Evolutionary conservation across 2,797 vertebrate species (phyloP).

Genomic region (Cossypha niveicapilla): DNA sequence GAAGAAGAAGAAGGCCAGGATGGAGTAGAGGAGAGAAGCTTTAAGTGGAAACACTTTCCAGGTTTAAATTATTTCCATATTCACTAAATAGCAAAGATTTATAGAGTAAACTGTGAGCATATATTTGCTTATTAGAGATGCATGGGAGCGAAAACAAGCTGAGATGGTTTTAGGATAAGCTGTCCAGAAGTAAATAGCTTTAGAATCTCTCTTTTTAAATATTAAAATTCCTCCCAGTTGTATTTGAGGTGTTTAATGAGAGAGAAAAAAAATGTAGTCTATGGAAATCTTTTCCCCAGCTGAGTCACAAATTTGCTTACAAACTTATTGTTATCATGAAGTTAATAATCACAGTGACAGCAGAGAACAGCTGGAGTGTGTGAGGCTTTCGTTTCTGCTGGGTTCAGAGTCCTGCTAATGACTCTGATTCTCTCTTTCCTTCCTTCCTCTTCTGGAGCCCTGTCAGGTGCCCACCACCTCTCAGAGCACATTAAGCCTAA

Average conservation of each 20-base stretch:
- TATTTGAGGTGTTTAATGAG: slow-evolving; percentile 23
- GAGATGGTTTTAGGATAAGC: background rate
- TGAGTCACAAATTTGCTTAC: slow-evolving; percentile 31
- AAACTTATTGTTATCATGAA: background rate
- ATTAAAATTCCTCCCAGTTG: slow-evolving; percentile 29
- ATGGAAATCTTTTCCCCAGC: background rate
- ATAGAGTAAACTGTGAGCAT: background rate
- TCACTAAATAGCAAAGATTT: background rate
- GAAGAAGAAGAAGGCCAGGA: background rate
- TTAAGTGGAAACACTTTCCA: background rate
- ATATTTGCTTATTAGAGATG: slow-evolving; percentile 20
- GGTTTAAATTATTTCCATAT: background rate
- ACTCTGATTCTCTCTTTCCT: background rate
- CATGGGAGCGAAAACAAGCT: background rate
- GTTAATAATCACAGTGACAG: slow-evolving; percentile 14
- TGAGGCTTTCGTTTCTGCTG: background rate
- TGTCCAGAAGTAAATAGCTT: slow-evolving; percentile 13
- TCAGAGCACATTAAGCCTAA: background rate
- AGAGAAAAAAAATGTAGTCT: background rate
- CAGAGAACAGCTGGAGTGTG: background rate
- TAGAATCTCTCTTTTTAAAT: slow-evolving; percentile 33
- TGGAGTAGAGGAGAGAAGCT: background rate
- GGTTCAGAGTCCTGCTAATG: background rate
- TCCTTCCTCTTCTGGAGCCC: background rate
- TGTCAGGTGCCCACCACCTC: background rate